Base-by-base conservation (phyloP, 1,140 invertebrate genomes). In the Drosophila leontia region DNA sequence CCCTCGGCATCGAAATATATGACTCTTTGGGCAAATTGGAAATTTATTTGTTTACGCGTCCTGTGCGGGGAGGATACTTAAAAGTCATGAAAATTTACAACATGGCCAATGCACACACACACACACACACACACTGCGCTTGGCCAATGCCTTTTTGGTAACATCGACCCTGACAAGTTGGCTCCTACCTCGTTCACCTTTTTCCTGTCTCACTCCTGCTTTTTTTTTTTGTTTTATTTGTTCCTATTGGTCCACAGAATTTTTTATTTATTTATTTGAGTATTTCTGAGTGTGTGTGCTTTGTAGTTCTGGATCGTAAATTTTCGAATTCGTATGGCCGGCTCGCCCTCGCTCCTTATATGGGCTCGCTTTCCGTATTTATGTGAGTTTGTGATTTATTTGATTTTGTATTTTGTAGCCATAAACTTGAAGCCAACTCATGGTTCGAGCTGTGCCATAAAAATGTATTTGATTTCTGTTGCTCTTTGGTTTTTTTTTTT, bases 51-150 rank as follows among this genome's bases (percentile, higher is more conserved):
- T 90, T 90, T 90, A 90, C 81, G 78, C 85, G 75, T 79, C 59
- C 79, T 65, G 75, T 51, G 61, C 9, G 62, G 59, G 58, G 37
- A 9, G 47, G 51, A 42, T 68, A 77, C 86, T 82, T 82, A 85
- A 90, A 85, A 90, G 75, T 91, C 85, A 88, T 90, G 86, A 85
- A 90, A 90, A 90, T 90, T 90, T 90, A 90, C 86, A 90, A 79
- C 85, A 90, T 90, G 81, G 81, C 85, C 53, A 55, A n/a, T 67
- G 64, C 42, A 70, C 78, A 71, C 53, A 74, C 67, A 71, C 32
- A 26, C 23, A 29, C 26, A n/a, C n/a, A n/a, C n/a, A 29, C 26
- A 29, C 26, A 6, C 26, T 29, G 26, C 48, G 53, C 45, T 48
- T 48, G 19, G 56, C 64, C 67, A 70, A 72, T 72, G 42, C 51